Base-by-base conservation (phyloP, 2,888 invertebrate genomes). In the Serrognathus titanus region DNA sequence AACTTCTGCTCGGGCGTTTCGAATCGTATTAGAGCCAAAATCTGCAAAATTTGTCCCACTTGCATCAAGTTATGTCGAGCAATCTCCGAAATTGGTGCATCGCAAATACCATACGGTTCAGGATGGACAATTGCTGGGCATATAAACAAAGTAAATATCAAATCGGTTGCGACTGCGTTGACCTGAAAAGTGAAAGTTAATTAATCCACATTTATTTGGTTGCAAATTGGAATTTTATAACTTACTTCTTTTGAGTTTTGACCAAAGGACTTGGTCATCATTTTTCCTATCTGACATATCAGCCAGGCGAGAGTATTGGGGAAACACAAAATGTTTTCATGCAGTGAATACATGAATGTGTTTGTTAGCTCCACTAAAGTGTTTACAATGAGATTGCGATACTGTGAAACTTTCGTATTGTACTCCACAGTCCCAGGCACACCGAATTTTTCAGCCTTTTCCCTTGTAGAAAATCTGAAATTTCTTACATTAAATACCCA, bases 111-210 rank as follows among this genome's bases (percentile, higher is more conserved):
- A 76, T 94, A 90, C 1, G 94, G 90, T 75, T 97, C 97, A 0
- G 98, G 98, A 80, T 94, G 94, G 48, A 96, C 90, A 53, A 99
- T 92, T 0, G 97, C 97, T 2, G 97, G 97, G 71, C 97, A 98
- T 58, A 99, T 90, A 74, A 97, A 95, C 73, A 92, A 86, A 8
- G 92, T 92, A 73, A 98, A 90, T 24, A 98, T 90, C 57, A 99
- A 81, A 73, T 99, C 97, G 0, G 93, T 92, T 72, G 94, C 92
- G 66, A 97, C 88, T 54, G 81, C 81, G 40, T 81, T 80, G 48
- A 81, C 79, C 74, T 75, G 55, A 35, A 69, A 69, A 61, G 51
- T 56, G 59, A 41, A 48, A 41, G 41, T 38, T 7, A 43, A 38
- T 31, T 5, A 5, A 31, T n/a, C 39, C 37, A 16, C 48, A 12